Percentiles rank a stretch among this genome's conserved stretches.
phyloP scores from a whole-genome alignment of 2,113 vertebrate species.

The Petaurus breviceps region DNA sequence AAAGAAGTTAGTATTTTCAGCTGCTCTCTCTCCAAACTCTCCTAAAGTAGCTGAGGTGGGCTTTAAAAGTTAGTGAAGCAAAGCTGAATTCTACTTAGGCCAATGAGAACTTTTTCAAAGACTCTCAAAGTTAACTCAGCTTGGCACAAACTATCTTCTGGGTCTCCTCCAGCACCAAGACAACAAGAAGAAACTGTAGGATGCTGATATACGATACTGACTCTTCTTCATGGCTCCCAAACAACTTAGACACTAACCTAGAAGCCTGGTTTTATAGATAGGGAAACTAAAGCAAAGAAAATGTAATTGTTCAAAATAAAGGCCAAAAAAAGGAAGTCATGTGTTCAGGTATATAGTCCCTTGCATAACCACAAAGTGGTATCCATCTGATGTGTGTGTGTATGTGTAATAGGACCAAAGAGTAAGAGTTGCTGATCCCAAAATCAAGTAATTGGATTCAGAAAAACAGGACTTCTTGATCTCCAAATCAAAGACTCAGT shows the following conservation, averaged over 20 bases:
- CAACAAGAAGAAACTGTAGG: not conserved
- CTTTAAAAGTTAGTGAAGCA: not conserved
- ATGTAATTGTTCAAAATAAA: not conserved
- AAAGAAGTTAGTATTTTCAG: conserved; percentile 23
- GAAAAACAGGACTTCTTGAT: not conserved
- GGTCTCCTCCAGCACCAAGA: not conserved
- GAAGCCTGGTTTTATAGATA: not conserved
- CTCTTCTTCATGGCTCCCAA: not conserved
- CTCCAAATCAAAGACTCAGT: not conserved
- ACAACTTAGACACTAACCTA: not conserved
- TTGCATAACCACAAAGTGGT: not conserved
- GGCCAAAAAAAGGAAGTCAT: not conserved
- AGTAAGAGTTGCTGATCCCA: not conserved
- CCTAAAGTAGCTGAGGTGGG: not conserved
- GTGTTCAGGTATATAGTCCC: not conserved
- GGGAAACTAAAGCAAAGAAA: not conserved
- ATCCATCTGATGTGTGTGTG: not conserved
- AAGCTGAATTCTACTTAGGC: not conserved
- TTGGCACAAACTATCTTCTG: not conserved
- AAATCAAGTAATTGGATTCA: not conserved
- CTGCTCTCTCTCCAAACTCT: not conserved
- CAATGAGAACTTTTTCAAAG: not conserved
- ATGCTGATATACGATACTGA: not conserved
- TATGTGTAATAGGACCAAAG: not conserved
- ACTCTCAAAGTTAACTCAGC: not conserved